Evolutionary conservation across 2,113 vertebrate genomes (phyloP).

Genomic region (Embiotoca jacksoni): DNA sequence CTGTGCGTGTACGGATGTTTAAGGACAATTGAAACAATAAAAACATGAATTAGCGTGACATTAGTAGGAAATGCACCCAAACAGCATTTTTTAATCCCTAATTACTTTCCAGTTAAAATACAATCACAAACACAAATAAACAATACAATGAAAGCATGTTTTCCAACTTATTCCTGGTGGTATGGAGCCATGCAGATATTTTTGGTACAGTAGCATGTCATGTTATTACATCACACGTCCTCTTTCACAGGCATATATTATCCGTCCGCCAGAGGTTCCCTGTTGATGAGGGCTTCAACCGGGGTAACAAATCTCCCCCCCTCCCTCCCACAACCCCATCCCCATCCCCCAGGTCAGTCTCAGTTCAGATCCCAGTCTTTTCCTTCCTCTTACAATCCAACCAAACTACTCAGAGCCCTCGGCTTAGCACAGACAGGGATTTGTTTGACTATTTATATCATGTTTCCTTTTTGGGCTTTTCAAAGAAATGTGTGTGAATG

Average conservation of each 20-base stretch:
- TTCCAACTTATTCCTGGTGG: not conserved
- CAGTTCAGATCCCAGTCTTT: slow-evolving; percentile 33
- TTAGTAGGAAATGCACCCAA: too few relatives aligned
- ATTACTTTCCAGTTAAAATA: not conserved
- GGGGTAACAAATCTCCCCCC: not conserved
- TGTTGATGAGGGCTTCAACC: not conserved
- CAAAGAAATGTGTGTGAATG: slow-evolving; percentile 26
- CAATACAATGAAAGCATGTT: not conserved
- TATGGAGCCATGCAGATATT: not conserved
- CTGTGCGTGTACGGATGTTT: too few relatives aligned
- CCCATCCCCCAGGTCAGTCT: slow-evolving; percentile 5
- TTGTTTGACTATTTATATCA: slow-evolving; percentile 42
- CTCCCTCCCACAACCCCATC: too few relatives aligned
- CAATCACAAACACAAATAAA: not conserved
- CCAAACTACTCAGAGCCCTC: slow-evolving; percentile 15
- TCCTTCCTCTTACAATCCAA: slow-evolving; percentile 33
- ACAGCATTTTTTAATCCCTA: too few relatives aligned
- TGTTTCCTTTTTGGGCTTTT: slow-evolving; percentile 7
- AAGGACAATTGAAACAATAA: too few relatives aligned
- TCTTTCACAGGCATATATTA: not conserved
- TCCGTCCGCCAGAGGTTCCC: not conserved
- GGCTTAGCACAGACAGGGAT: slow-evolving; percentile 23
- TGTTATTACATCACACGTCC: not conserved
- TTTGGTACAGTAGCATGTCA: not conserved
- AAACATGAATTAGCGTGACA: too few relatives aligned